Conservation (phyloP, 1,140 invertebrate species). For the Popillia japonica region DNA sequence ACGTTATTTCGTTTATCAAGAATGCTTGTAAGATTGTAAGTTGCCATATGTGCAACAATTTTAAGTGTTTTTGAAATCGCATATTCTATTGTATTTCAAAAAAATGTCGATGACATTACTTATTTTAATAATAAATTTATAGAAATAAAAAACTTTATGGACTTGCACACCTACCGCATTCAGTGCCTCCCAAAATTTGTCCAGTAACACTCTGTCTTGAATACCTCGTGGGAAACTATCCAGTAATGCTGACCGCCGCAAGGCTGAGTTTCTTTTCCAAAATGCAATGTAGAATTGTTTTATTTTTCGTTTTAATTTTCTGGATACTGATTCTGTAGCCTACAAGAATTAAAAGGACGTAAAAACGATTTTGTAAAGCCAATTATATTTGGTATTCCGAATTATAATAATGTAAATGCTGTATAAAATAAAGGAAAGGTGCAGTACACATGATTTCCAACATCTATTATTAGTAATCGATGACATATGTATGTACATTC, state of each 20-base stretch:
- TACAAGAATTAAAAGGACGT: not conserved
- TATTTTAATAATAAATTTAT: not conserved
- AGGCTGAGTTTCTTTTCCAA: conserved; percentile 43
- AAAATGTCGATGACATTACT: too few relatives aligned
- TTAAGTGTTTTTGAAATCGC: too few relatives aligned
- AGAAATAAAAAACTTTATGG: not conserved
- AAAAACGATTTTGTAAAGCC: not conserved
- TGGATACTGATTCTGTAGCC: conserved; percentile 21
- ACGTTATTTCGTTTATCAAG: too few relatives aligned
- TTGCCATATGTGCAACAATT: too few relatives aligned
- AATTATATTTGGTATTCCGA: too few relatives aligned
- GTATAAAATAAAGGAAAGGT: too few relatives aligned
- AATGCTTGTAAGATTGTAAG: too few relatives aligned
- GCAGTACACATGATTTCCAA: too few relatives aligned
- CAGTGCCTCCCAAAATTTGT: conserved; percentile 45
- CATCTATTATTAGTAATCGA: too few relatives aligned
- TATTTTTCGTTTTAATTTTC: conserved; percentile 40
- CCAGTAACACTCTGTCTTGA: conserved; percentile 42
- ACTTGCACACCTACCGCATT: conserved; percentile 40
- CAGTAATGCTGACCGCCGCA: conserved; percentile 41
- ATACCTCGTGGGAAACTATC: conserved; percentile 41
- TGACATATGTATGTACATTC: too few relatives aligned
- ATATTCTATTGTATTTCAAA: too few relatives aligned
- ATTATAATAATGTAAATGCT: too few relatives aligned
- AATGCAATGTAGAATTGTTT: conserved; percentile 45